These are phyloP conservation scores for Riparia riparia DNA, from an alignment of 2,113 vertebrate species.

Conservation along the genomic window DNA sequence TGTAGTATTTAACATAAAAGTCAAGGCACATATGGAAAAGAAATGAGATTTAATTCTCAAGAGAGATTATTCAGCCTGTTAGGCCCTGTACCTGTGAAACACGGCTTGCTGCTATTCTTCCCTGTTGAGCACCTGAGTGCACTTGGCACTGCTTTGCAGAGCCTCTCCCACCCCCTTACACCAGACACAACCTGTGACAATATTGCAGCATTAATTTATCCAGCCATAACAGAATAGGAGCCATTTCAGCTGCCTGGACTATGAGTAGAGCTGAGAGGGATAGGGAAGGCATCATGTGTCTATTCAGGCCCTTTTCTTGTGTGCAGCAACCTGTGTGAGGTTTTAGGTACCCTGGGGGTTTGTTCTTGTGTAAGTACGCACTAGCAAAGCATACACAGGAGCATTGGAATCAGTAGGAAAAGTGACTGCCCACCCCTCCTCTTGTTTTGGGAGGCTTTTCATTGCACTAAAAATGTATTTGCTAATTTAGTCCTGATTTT, in stretches of 20 bases:
- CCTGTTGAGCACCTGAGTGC: not conserved
- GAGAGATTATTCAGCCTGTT: not conserved
- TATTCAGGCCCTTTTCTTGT: not conserved
- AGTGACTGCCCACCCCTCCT: not conserved
- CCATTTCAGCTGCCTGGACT: not conserved
- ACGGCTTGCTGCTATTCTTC: not conserved
- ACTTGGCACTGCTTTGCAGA: not conserved
- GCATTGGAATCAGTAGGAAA: not conserved
- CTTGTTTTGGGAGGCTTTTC: not conserved
- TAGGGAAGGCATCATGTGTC: not conserved
- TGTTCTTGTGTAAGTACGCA: not conserved
- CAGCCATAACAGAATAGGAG: not conserved
- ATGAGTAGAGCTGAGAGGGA: not conserved
- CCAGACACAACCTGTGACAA: not conserved
- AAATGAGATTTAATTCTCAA: not conserved
- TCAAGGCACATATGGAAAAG: not conserved
- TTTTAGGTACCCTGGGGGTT: not conserved
- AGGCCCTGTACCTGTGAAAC: not conserved
- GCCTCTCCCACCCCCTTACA: not conserved
- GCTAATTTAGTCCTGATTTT: not conserved
- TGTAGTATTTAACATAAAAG: not conserved
- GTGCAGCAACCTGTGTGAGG: not conserved
- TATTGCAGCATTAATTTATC: not conserved
- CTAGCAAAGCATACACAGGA: not conserved
- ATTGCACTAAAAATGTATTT: not conserved